Conservation (phyloP, 2,888 invertebrate genomes). For the Amphipyra berbera region DNA sequence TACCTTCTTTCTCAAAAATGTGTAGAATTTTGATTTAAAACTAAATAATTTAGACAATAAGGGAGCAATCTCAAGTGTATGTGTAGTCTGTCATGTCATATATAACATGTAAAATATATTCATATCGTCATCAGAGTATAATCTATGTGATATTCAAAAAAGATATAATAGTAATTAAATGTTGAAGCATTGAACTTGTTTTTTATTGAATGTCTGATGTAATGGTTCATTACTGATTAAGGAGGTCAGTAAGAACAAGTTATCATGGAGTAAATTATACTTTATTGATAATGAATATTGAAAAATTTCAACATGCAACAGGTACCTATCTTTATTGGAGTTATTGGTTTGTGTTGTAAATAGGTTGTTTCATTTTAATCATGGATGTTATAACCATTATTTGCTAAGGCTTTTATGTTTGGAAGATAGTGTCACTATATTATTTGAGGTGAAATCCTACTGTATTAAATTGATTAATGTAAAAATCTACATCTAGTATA, state of each 20-base stretch:
- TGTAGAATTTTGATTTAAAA: not conserved
- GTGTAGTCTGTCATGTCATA: slow-evolving; percentile 49
- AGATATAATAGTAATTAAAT: slow-evolving; percentile 50
- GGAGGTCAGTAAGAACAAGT: slow-evolving; percentile 53
- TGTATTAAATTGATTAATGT: too few species aligned
- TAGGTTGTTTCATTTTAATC: too few species aligned
- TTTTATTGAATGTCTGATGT: slow-evolving; percentile 49
- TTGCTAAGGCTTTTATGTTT: too few species aligned
- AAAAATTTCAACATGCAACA: slow-evolving; percentile 22
- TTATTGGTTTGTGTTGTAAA: not conserved
- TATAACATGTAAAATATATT: slow-evolving; percentile 53
- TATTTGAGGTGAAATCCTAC: too few species aligned
- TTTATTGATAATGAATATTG: slow-evolving; percentile 28
- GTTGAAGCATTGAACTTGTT: slow-evolving; percentile 62
- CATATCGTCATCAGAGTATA: slow-evolving; percentile 35
- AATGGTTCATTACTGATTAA: slow-evolving; percentile 57
- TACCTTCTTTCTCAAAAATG: not conserved
- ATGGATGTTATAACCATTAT: too few species aligned
- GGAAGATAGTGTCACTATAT: too few species aligned
- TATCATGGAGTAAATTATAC: slow-evolving; percentile 38
- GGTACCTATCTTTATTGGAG: not conserved
- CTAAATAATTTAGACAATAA: slow-evolving; percentile 73
- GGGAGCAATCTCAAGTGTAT: slow-evolving; percentile 74
- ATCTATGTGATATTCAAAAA: slow-evolving; percentile 67
- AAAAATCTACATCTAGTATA: too few species aligned